These are phyloP conservation scores for Tetheella fluctuosa DNA, from an alignment of 2,888 invertebrate genomes.

Conservation along the genomic window DNA sequence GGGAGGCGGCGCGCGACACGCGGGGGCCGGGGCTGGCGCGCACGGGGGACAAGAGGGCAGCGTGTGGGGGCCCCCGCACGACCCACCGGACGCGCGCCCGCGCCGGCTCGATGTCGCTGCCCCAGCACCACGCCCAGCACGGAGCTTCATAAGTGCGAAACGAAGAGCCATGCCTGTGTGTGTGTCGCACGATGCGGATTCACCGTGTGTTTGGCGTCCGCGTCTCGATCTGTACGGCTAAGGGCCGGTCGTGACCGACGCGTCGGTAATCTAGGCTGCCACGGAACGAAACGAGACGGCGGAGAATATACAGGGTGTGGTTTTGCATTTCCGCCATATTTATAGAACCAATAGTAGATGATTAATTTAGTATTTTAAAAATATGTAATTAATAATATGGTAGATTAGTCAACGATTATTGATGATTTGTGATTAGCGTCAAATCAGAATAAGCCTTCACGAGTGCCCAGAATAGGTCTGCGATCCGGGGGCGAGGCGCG, in stretches of 20 bases:
- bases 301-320: background rate
- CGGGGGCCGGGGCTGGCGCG: background rate
- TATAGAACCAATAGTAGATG: too few species aligned
- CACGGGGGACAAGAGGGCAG: background rate
- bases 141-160: background rate
- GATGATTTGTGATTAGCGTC: too few species aligned
- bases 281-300: background rate
- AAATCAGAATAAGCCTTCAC: too few species aligned
- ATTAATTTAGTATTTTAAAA: too few species aligned
- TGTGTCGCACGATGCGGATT: background rate
- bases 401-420: too few species aligned
- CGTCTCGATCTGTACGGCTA: background rate
- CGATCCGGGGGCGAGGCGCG: too few species aligned
- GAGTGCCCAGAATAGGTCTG: too few species aligned
- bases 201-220: background rate
- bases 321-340: too few species aligned
- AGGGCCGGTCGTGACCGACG: background rate
- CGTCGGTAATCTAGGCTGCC: background rate
- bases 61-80: background rate
- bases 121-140: constrained; percentile 13
- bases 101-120: background rate
- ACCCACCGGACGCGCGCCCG: constrained; percentile 6
- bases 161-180: constrained; percentile 10
- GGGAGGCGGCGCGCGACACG: background rate
- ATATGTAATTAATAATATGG: too few species aligned